Evolutionary conservation across 1,140 invertebrate genomes (phyloP).

Genomic region (Drosophila lowei): DNA sequence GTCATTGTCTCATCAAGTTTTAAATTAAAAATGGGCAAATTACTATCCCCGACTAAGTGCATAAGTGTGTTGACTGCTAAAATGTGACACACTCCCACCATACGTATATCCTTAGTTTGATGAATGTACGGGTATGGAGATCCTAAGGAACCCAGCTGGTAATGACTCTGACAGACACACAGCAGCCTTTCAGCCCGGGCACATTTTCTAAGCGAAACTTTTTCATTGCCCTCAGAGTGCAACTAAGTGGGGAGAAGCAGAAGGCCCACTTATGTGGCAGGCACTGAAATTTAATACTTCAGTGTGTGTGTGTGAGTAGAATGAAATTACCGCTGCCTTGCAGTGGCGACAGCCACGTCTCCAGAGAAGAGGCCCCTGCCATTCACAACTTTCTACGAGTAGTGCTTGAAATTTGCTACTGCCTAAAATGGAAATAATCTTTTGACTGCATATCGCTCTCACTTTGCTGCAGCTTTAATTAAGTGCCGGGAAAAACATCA

Average conservation of each 20-base stretch:
- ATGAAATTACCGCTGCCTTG: conserved; percentile 31
- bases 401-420: too few species aligned
- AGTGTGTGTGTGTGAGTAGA: conserved; percentile 11
- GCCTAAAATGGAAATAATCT: too few species aligned
- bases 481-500: too few species aligned
- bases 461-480: too few species aligned
- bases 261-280: conserved; percentile 38
- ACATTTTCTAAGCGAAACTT: conserved; percentile 40
- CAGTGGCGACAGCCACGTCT: not conserved
- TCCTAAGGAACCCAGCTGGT: conserved; percentile 5
- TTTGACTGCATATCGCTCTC: too few species aligned
- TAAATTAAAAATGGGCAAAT: too few species aligned
- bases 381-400: too few species aligned
- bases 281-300: conserved; percentile 37
- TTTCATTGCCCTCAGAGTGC: conserved; percentile 48
- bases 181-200: conserved; percentile 24
- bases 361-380: too few species aligned
- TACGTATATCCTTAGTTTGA: not conserved
- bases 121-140: too few species aligned
- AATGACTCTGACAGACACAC: conserved; percentile 34
- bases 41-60: conserved; percentile 33
- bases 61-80: conserved; percentile 38
- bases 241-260: conserved; percentile 29
- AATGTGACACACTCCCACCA: conserved; percentile 22
- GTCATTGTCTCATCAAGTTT: not conserved